A percentile compares a stretch with the other conserved stretches of the same genome.
Evolutionary conservation across 2,113 vertebrate species (phyloP).

Genomic region (Peromyscus leucopus): DNA sequence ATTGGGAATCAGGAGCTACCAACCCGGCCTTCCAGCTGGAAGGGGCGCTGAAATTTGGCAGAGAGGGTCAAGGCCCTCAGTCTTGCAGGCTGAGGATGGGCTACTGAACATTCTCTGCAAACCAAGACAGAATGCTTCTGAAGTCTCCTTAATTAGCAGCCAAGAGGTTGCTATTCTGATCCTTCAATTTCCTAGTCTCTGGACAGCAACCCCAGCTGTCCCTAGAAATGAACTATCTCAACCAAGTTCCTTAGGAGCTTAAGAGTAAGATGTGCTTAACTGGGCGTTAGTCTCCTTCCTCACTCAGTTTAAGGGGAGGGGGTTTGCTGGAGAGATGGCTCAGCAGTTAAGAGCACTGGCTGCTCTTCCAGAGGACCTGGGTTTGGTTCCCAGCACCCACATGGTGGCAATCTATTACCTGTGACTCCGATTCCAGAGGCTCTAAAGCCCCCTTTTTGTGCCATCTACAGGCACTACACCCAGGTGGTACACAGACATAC

Average conservation of each 20-base stretch:
- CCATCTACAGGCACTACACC: too few relatives aligned
- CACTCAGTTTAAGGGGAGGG: not conserved
- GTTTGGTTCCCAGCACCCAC: not conserved
- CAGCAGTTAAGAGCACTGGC: not conserved
- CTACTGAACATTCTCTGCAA: not conserved
- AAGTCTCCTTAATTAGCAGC: not conserved
- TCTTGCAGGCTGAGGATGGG: not conserved
- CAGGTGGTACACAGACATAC: not conserved
- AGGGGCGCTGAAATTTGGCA: not conserved
- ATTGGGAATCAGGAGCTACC: conserved; percentile 63
- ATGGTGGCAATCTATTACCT: not conserved
- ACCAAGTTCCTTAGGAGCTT: conserved; percentile 21
- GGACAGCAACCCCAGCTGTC: not conserved
- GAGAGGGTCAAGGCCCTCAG: accelerated
- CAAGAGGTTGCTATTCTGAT: not conserved
- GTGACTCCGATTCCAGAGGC: not conserved
- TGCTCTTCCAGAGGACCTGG: not conserved
- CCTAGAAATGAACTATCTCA: conserved; percentile 8
- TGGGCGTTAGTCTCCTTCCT: not conserved
- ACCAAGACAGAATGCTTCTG: not conserved
- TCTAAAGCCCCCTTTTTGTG: not conserved
- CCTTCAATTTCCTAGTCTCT: not conserved
- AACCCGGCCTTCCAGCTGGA: not conserved
- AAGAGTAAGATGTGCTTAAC: not conserved
- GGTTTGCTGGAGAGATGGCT: not conserved